Conservation (phyloP, 1,140 invertebrate species). For the Drosophila pruinosa region DNA sequence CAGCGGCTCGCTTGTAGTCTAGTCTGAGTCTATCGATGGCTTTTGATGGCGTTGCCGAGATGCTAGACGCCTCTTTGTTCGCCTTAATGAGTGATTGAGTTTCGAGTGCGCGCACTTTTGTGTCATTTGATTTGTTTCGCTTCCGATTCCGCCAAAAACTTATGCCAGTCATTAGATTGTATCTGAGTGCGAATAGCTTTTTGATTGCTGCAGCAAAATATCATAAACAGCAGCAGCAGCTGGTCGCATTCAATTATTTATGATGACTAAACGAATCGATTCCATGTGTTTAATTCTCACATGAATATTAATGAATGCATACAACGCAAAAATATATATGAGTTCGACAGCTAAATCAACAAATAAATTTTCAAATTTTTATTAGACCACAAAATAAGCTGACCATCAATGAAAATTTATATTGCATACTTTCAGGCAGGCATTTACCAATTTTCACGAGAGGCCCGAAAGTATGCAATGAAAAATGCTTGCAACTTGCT, state of each 20-base stretch:
- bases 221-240: slow-evolving; percentile 30
- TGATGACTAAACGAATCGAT: slow-evolving; percentile 27
- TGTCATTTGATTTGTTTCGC: slow-evolving; percentile 66
- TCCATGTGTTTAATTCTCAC: slow-evolving; percentile 8
- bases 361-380: slow-evolving; percentile 26
- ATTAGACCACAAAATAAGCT: neutral
- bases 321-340: neutral
- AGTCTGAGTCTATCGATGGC: slow-evolving; percentile 31
- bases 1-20: slow-evolving; percentile 2
- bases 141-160: slow-evolving; percentile 67
- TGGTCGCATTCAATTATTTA: slow-evolving; percentile 56
- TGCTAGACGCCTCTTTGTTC: slow-evolving; percentile 55
- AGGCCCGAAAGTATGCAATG: slow-evolving; percentile 58
- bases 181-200: slow-evolving; percentile 42
- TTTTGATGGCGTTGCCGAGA: slow-evolving; percentile 10
- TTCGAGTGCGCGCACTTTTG: slow-evolving; percentile 48
- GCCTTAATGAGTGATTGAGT: slow-evolving; percentile 59
- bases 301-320: slow-evolving; percentile 15
- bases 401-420: slow-evolving; percentile 3
- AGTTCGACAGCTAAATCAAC: slow-evolving; percentile 1
- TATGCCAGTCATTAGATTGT: slow-evolving; percentile 64
- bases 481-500: slow-evolving; percentile 1
- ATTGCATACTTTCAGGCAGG: slow-evolving; percentile 48
- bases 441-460: neutral
- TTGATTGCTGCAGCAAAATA: slow-evolving; percentile 32